Percentiles rank a stretch among this genome's conserved stretches.
Evolutionary conservation across 2,113 vertebrate species (phyloP).

Genomic region (Semicossyphus pulcher): DNA sequence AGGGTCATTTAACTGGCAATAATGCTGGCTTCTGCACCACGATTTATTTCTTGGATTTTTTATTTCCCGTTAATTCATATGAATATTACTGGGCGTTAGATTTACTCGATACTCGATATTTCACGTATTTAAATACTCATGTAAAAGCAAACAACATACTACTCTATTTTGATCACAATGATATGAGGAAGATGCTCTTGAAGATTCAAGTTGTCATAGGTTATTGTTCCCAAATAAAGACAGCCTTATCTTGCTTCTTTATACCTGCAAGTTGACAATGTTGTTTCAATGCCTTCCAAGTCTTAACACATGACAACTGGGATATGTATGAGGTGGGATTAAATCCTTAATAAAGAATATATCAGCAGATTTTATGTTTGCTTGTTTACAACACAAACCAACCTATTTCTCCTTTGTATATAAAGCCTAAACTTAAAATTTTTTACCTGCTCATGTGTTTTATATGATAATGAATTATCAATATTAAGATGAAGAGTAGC

Average conservation of each 20-base stretch:
- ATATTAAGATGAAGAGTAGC: not conserved
- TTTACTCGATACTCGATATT: not conserved
- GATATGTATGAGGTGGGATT: not conserved
- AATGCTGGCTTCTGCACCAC: not conserved
- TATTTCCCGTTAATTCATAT: not conserved
- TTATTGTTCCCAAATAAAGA: not conserved
- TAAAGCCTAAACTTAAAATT: not conserved
- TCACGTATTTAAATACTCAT: not conserved
- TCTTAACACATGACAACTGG: no score
- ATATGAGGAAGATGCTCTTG: not conserved
- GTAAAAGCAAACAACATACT: not conserved
- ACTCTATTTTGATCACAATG: not conserved
- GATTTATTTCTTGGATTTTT: not conserved
- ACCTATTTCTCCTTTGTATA: not conserved
- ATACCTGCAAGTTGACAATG: not conserved
- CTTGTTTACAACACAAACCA: not conserved
- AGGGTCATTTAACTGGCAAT: not conserved
- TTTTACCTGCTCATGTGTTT: not conserved
- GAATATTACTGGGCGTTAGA: not conserved
- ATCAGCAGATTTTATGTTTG: not conserved
- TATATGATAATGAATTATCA: not conserved
- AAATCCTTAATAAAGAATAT: not conserved
- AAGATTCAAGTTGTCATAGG: not conserved
- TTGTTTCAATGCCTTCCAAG: no score
- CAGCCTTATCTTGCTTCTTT: not conserved